Evolutionary conservation across 1,140 invertebrate species (phyloP).

Genomic region (Hydropsyche tenuis): DNA sequence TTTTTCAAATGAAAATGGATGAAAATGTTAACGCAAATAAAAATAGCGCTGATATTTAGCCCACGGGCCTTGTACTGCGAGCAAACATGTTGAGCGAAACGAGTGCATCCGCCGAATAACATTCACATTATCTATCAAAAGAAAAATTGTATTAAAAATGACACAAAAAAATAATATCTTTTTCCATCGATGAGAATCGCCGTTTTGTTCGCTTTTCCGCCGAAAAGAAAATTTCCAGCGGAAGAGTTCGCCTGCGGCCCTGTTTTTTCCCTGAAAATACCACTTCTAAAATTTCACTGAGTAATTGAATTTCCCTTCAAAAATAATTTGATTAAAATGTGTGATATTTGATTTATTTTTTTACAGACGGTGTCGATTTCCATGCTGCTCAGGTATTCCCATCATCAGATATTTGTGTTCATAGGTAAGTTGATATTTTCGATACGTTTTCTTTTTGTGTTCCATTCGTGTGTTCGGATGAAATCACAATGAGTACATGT

Average conservation of each 20-base stretch:
- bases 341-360: constrained; percentile 44
- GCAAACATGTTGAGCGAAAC: too few species aligned
- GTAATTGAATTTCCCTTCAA: constrained; percentile 27
- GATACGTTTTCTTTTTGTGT: constrained; percentile 2
- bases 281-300: constrained; percentile 10
- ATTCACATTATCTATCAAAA: too few species aligned
- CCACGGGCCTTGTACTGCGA: too few species aligned
- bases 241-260: too few species aligned
- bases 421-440: constrained; percentile 79
- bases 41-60: constrained; percentile 38
- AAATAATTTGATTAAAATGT: constrained; percentile 35
- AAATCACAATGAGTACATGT: background rate
- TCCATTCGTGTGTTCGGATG: background rate
- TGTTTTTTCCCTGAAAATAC: background rate
- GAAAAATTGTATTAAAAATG: too few species aligned
- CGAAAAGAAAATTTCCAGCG: too few species aligned
- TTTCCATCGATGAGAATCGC: background rate
- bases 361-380: constrained; percentile 97
- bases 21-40: constrained; percentile 39
- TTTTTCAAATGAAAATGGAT: constrained; percentile 22
- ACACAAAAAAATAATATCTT: too few species aligned
- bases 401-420: constrained; percentile 98
- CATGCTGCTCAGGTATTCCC: constrained; percentile 96
- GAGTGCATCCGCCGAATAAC: too few species aligned
- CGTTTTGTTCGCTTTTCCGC: background rate